Base-by-base conservation (phyloP, 1,140 invertebrate genomes). In the Hormaphis cornu region DNA sequence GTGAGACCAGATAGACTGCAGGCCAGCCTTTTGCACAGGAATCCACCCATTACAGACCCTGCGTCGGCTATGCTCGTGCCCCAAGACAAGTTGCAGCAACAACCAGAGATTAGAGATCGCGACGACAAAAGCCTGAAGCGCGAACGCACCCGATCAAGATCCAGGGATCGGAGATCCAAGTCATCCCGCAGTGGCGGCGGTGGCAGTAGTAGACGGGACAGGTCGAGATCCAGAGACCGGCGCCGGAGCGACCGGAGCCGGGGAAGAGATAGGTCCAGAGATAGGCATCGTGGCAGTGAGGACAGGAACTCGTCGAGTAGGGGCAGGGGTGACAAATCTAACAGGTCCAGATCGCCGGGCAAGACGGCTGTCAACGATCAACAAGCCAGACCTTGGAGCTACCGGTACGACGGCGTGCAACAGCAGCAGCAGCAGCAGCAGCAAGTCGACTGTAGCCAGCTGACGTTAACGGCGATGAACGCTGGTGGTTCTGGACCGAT, bases 141-240 rank as follows among this genome's bases (percentile, higher is more conserved):
- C 53, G 71, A 44, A 71, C 74, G 61, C 0, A 35, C 44, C 69
- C 72, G 75, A 72, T 53, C 71, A 73, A 20, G 48, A 63, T 72
- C 80, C 12, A 61, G 73, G 22, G 73, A 72, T 24, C 72, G 74
- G 9, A 69, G 61, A 80, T 26, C 77, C 81, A 69, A 75, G 82
- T 52, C 63, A 69, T 37, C 69, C n/a, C 50, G 72, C 8, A 61
- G 56, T 30, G 52, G 69, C 7, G 63, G 58, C 2, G 52, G 69
- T 4, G 63, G 58, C 2, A 52, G 63, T 12, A 69, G 59, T 30
- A 70, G 66, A 58, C 54, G 69, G 3, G 70, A 74, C 2, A 42
- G 69, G 3, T 48, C 66, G 14, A 69, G 73, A 9, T 59, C 61
- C 30, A 71, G 56, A 56, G 70, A 71, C 18, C 52, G 70, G 1